phyloP scores from a whole-genome alignment of 1,140 invertebrate species.

The Drosophila arizonae region DNA sequence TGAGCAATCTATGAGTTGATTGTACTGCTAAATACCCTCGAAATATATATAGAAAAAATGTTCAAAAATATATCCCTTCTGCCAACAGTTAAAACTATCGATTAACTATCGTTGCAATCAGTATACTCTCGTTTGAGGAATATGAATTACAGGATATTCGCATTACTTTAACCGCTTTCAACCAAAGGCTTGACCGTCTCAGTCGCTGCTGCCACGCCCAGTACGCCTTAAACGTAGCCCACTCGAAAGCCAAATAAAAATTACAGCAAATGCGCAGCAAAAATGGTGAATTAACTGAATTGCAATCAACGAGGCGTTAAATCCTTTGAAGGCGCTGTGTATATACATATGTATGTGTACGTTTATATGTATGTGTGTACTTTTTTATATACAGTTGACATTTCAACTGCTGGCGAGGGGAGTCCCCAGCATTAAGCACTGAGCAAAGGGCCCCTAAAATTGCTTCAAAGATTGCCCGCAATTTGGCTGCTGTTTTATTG shows the following conservation, averaged over 20 bases:
- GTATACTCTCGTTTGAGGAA: no score
- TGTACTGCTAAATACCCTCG: no score
- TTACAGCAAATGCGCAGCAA: slow-evolving; percentile 51
- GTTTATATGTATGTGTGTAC: not conserved
- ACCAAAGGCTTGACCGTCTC: no score
- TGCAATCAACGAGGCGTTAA: slow-evolving; percentile 71
- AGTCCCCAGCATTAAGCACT: not conserved
- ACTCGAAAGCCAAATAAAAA: slow-evolving; percentile 47
- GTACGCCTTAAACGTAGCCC: slow-evolving; percentile 10
- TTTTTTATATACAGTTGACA: slow-evolving; percentile 2
- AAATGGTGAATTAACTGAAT: slow-evolving; percentile 65
- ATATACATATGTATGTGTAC: not conserved
- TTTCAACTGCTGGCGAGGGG: not conserved
- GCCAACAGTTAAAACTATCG: no score
- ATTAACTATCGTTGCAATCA: no score
- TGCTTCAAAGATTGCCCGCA: not conserved
- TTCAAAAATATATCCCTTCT: no score
- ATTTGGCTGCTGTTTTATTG: slow-evolving; percentile 28
- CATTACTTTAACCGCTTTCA: no score
- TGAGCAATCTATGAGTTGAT: no score
- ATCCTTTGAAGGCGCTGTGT: slow-evolving; percentile 45
- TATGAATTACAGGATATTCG: no score
- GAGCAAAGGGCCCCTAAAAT: not conserved
- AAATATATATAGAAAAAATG: no score
- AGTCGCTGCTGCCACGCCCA: not conserved